A percentile compares a stretch with the other conserved stretches of the same genome.
Conservation (phyloP, 2,113 vertebrate genomes). For the Anoura caudifer region DNA sequence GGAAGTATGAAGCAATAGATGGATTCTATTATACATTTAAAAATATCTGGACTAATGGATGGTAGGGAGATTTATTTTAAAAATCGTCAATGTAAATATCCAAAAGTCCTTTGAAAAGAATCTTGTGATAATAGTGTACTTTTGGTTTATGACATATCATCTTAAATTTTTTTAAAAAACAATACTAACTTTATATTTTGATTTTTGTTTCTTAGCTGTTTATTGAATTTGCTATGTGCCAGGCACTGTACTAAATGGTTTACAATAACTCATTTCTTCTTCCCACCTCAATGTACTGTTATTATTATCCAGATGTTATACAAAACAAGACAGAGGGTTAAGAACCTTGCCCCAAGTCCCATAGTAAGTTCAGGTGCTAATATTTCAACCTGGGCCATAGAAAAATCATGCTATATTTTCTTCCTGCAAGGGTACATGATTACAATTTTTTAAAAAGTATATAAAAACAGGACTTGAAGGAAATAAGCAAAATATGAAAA, state of each 20-base stretch:
- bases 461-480: not conserved
- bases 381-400: not conserved
- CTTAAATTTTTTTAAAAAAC: not conserved
- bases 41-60: conserved; percentile 23
- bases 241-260: not conserved
- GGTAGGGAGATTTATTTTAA: not conserved
- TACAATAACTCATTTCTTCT: conserved; percentile 11
- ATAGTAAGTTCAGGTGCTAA: conserved; percentile 12
- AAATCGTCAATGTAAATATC: not conserved
- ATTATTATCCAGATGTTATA: not conserved
- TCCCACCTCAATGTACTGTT: not conserved
- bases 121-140: not conserved
- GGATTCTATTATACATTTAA: conserved; percentile 29
- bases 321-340: conserved; percentile 19
- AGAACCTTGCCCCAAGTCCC: not conserved
- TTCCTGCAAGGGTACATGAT: not conserved
- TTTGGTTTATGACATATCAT: not conserved
- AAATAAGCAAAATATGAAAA: conserved; percentile 5
- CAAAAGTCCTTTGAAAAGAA: not conserved
- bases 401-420: not conserved
- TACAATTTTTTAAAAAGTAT: not conserved
- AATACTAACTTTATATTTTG: not conserved
- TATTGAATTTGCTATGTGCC: not conserved
- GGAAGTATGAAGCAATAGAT: conserved; percentile 63
- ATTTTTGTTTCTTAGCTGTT: conserved; percentile 4